Evolutionary conservation across 1,140 invertebrate species (phyloP).

Genomic region (Lepidurus packardi): DNA sequence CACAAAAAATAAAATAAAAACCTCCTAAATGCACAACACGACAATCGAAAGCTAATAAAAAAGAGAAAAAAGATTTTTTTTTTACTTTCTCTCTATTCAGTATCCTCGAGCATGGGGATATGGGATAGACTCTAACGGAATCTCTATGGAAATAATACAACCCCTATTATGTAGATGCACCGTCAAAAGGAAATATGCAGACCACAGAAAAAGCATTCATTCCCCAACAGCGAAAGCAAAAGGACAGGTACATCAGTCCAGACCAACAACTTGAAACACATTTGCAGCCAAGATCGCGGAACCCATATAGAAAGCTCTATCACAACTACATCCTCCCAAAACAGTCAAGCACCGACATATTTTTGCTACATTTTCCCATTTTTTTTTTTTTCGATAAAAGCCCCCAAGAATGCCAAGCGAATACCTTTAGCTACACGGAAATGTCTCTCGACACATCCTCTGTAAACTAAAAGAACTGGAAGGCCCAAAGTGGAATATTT

Average conservation of each 20-base stretch:
- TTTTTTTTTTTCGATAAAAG: neutral
- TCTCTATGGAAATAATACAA: neutral
- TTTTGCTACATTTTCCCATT: neutral
- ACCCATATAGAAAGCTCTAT: neutral
- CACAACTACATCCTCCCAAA: neutral
- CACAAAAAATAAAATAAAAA: neutral
- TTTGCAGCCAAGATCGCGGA: neutral
- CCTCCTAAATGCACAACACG: neutral
- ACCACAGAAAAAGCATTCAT: neutral
- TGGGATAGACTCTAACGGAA: too few relatives aligned
- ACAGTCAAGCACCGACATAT: neutral
- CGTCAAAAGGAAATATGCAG: neutral
- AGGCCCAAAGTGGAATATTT: neutral
- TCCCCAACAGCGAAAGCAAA: neutral
- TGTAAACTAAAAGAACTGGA: neutral
- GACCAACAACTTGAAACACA: neutral
- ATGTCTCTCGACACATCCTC: slow-evolving; percentile 1
- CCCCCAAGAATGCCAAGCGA: neutral
- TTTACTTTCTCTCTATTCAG: neutral
- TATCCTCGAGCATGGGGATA: too few relatives aligned
- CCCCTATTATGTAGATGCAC: slow-evolving; percentile 18
- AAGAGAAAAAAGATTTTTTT: neutral
- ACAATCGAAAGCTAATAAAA: neutral
- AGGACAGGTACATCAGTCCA: neutral
- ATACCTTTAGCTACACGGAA: neutral